phyloP scores from a whole-genome alignment of 53 echinoderm and acorn worm species.

The Pentamera pediparva region DNA sequence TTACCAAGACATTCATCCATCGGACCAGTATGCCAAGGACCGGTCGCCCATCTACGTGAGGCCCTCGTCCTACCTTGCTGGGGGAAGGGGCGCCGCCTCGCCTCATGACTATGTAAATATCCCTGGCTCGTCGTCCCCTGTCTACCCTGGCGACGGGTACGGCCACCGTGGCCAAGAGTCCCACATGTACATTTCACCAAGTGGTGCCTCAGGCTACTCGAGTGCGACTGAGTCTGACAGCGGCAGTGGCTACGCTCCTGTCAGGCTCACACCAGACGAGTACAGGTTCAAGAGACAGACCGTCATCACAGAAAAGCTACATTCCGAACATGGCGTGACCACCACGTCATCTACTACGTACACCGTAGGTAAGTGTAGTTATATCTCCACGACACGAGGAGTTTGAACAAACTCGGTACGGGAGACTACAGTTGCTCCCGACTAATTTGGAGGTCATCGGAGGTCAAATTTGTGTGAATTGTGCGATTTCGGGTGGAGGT shows the following conservation, averaged over 20 bases:
- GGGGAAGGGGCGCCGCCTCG: neutral
- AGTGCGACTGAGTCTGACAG: slow-evolving; percentile 15
- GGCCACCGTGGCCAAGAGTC: too few species aligned
- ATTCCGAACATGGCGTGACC: slow-evolving; percentile 51
- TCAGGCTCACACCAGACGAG: slow-evolving; percentile 44
- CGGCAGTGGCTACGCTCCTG: neutral
- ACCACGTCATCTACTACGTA: slow-evolving; percentile 56
- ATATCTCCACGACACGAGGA: too few species aligned
- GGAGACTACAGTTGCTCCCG: too few species aligned
- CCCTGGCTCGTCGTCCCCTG: neutral
- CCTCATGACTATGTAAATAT: slow-evolving; percentile 32
- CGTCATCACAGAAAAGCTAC: slow-evolving; percentile 51
- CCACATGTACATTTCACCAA: slow-evolving; percentile 40
- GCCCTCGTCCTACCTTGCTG: neutral
- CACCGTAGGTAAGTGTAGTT: too few species aligned
- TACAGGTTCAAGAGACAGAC: slow-evolving; percentile 46
- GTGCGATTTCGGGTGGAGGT: too few species aligned
- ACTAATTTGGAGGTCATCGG: too few species aligned
- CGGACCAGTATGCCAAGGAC: neutral
- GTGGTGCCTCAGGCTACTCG: neutral
- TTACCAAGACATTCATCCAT: neutral
- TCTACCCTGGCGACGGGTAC: slow-evolving; percentile 23
- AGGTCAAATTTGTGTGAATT: too few species aligned
- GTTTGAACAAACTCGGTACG: too few species aligned
- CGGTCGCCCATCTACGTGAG: neutral